Evolutionary conservation across 2,888 invertebrate genomes (phyloP), one percentile per base, ranked within the genome.

Genomic region (Archips xylosteana): DNA sequence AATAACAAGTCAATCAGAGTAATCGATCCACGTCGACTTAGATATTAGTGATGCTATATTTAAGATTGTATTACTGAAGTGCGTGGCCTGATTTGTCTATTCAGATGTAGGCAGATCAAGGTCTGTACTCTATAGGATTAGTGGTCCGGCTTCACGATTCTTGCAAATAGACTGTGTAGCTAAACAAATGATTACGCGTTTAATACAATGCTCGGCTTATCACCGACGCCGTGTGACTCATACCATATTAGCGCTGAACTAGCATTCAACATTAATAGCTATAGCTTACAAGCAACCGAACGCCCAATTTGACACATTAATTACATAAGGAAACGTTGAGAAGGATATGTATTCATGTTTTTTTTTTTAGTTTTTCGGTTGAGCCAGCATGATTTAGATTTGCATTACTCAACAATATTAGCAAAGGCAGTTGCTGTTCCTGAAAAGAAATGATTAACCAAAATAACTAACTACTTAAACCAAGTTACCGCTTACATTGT

Each of bases 161-260:
- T 70, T 69, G 69, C 74, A 65, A 74, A 74, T 70, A 70, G 74
- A 70, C 74, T 76, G 76, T 76, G 77, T 63, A 32, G 77, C 69
- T 75, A 78, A 74, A 80, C 77, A 79, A 80, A 81, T 81, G 83
- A 84, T 84, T 82, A 82, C 77, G 78, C 77, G 76, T 68, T 70
- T 66, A 82, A 80, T 79, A 83, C 82, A 87, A 84, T 85, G 80
- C 78, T 78, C 72, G 72, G 79, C 83, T 87, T 86, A 87, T 87
- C 87, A 81, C 78, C 77, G 76, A 70, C 75, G 63, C 75, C 72
- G 77, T 76, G 77, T 85, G 86, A 87, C 75, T 86, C 83, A 85
- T 63, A 36, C 42, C 66, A 42, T 23, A 57, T 65, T 64, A 49
- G 34, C 32, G 34, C 42, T 23, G 36, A 36, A 34, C 59, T 68